Evolutionary conservation across 92 coral and sea anemone species (phyloP).

Genomic region (Hydrozoanthus gracilis): DNA sequence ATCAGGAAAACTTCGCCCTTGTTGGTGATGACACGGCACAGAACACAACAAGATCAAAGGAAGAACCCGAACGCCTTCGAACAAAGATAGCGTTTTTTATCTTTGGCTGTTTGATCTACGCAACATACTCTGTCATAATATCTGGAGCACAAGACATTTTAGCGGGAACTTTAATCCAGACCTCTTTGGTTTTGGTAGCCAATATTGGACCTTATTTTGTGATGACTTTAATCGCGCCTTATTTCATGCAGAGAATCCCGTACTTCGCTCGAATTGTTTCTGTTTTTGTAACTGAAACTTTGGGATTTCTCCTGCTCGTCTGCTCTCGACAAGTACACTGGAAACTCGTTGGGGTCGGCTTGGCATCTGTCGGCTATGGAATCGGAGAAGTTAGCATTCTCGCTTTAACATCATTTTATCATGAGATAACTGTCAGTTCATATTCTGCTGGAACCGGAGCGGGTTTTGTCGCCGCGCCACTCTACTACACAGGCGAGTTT

Average conservation of each 20-base stretch:
- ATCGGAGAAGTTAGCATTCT: constrained; percentile 83
- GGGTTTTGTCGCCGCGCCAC: constrained; percentile 76
- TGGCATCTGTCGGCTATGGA: constrained; percentile 85
- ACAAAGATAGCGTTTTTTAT: constrained; percentile 76
- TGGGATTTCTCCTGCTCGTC: constrained; percentile 73
- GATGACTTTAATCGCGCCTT: constrained; percentile 80
- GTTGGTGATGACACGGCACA: background rate
- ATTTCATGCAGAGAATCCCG: constrained; percentile 73
- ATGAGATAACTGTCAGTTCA: constrained; percentile 64
- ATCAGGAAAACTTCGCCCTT: background rate
- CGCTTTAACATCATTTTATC: constrained; percentile 79
- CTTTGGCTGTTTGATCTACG: constrained; percentile 60
- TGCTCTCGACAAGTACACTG: constrained; percentile 70
- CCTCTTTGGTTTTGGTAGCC: constrained; percentile 83
- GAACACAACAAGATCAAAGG: background rate
- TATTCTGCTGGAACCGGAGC: constrained; percentile 86
- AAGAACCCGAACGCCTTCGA: constrained; percentile 66
- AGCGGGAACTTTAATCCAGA: constrained; percentile 88
- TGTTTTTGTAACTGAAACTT: constrained; percentile 68
- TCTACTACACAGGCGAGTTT: constrained; percentile 81
- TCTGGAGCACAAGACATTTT: constrained; percentile 87
- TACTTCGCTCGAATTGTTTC: constrained; percentile 74
- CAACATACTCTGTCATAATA: constrained; percentile 64
- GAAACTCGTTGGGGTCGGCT: constrained; percentile 81
- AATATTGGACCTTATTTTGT: constrained; percentile 80